phyloP scores from a whole-genome alignment of 1,140 invertebrate genomes.

The Battus philenor region DNA sequence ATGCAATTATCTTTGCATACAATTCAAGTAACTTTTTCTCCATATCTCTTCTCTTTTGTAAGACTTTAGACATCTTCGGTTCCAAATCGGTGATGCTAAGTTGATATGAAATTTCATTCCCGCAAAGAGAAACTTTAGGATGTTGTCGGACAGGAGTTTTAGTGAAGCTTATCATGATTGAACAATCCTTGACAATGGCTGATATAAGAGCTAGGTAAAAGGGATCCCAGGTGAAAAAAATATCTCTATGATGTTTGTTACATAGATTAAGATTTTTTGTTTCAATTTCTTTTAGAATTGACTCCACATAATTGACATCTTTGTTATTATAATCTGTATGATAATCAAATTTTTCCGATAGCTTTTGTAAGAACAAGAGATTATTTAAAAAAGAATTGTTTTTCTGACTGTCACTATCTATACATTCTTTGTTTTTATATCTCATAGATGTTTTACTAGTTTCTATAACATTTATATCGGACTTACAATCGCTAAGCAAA shows the following conservation, averaged over 20 bases:
- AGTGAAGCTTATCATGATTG: slow-evolving; percentile 67
- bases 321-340: slow-evolving; percentile 6
- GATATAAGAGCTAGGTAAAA: slow-evolving; percentile 51
- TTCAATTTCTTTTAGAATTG: slow-evolving; percentile 32
- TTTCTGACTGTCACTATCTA: slow-evolving; percentile 28
- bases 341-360: slow-evolving; percentile 34
- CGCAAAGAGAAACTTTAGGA: slow-evolving; percentile 28
- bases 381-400: slow-evolving; percentile 42
- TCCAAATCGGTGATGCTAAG: slow-evolving; percentile 66
- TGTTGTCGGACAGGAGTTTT: slow-evolving; percentile 23
- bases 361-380: slow-evolving; percentile 50
- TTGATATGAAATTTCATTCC: slow-evolving; percentile 41
- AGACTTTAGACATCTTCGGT: slow-evolving; percentile 49
- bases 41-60: slow-evolving; percentile 43
- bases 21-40: slow-evolving; percentile 42
- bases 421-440: slow-evolving; percentile 29
- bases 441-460: slow-evolving; percentile 11
- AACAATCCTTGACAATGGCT: slow-evolving; percentile 66
- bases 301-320: slow-evolving; percentile 33
- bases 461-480: slow-evolving; percentile 20
- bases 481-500: slow-evolving; percentile 31
- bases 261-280: slow-evolving; percentile 31
- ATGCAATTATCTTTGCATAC: slow-evolving; percentile 27
- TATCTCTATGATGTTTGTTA: slow-evolving; percentile 27
- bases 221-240: slow-evolving; percentile 24